Percentiles rank a stretch among this genome's conserved stretches.
These are phyloP conservation scores for Atta texana DNA, from an alignment of 1,140 invertebrate species.

Conservation along the genomic window DNA sequence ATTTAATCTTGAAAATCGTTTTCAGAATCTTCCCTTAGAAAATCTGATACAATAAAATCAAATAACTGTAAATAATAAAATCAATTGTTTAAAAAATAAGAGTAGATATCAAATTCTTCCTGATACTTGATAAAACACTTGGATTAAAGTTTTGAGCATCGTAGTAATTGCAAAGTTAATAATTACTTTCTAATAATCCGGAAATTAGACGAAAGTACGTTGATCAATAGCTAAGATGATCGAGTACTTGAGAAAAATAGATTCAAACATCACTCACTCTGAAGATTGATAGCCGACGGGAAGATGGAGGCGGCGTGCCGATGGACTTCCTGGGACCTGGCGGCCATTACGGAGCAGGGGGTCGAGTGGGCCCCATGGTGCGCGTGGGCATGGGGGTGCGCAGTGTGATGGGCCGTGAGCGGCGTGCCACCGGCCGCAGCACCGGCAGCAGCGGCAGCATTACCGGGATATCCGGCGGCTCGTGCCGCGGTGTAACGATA, in stretches of 20 bases:
- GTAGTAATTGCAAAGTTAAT: neutral
- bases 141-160: neutral
- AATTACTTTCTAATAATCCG: neutral
- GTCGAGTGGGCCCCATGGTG: slow-evolving; percentile 83
- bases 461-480: slow-evolving; percentile 83
- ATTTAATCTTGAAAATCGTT: too few species aligned
- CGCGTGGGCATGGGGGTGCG: slow-evolving; percentile 86
- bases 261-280: slow-evolving; percentile 86
- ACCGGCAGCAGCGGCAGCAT: slow-evolving; percentile 81
- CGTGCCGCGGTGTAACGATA: slow-evolving; percentile 90
- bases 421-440: slow-evolving; percentile 80
- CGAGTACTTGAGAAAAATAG: neutral
- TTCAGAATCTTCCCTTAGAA: neutral
- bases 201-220: neutral
- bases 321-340: slow-evolving; percentile 87
- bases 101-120: neutral
- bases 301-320: slow-evolving; percentile 88
- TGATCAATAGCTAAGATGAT: neutral
- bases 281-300: slow-evolving; percentile 89
- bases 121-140: neutral
- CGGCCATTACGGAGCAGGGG: slow-evolving; percentile 88
- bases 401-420: slow-evolving; percentile 83
- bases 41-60: neutral
- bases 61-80: neutral
- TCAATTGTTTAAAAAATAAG: slow-evolving; percentile 6